Conservation (phyloP, 2,888 invertebrate genomes). For the Empis livida region DNA sequence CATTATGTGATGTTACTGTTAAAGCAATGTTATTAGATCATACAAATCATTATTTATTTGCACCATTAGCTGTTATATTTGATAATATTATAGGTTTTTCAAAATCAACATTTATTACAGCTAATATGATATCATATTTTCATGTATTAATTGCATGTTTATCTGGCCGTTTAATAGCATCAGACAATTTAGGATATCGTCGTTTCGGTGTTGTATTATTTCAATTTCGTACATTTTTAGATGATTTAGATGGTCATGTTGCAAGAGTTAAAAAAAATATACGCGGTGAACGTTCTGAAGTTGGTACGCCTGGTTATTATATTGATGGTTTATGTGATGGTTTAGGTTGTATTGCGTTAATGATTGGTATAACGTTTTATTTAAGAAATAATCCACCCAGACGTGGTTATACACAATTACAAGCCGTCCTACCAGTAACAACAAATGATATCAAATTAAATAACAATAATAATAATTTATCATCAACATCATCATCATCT, state of each 20-base stretch:
- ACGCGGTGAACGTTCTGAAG: constrained; percentile 63
- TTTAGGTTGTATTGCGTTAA: constrained; percentile 57
- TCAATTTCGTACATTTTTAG: constrained; percentile 68
- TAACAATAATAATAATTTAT: background rate
- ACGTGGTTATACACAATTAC: constrained; percentile 57
- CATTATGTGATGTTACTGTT: constrained; percentile 66
- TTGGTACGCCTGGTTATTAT: constrained; percentile 69
- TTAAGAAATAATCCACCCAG: constrained; percentile 60
- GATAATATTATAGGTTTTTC: constrained; percentile 55
- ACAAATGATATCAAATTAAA: constrained; percentile 25
- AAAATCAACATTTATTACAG: constrained; percentile 50
- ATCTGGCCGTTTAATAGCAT: constrained; percentile 62
- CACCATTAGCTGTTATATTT: constrained; percentile 61
- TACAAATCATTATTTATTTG: constrained; percentile 70
- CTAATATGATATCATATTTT: constrained; percentile 70
- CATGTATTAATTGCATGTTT: constrained; percentile 64
- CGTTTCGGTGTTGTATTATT: constrained; percentile 64
- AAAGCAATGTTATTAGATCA: constrained; percentile 75
- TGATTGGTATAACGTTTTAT: constrained; percentile 55
- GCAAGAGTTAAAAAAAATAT: constrained; percentile 64
- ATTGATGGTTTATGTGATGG: constrained; percentile 74
- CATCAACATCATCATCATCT: constrained; percentile 18
- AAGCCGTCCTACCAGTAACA: constrained; percentile 41
- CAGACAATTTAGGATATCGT: constrained; percentile 55
- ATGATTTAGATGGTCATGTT: constrained; percentile 77